phyloP scores from a whole-genome alignment of 2,797 vertebrate species.

The Tapirus indicus region DNA sequence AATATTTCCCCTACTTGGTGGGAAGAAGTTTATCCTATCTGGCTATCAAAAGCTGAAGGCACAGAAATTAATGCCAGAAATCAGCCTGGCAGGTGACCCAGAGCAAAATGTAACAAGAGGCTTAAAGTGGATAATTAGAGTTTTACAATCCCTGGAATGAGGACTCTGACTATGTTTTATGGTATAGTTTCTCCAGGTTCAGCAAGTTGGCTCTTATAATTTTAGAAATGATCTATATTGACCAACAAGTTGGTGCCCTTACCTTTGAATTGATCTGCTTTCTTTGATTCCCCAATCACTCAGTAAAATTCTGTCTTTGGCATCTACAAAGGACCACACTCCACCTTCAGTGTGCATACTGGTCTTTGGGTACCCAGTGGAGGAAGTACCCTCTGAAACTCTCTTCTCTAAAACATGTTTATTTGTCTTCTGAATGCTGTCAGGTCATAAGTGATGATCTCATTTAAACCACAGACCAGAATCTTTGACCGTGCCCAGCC shows the following conservation, averaged over 20 bases:
- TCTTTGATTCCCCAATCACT: neutral
- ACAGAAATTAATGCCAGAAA: neutral
- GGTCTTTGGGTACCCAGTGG: rapidly evolving
- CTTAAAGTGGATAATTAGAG: neutral
- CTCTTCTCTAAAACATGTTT: neutral
- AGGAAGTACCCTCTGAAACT: neutral
- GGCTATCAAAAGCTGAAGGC: neutral
- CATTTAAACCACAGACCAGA: neutral
- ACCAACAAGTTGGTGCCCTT: neutral
- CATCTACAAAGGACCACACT: neutral
- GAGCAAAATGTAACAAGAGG: neutral
- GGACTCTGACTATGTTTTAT: neutral
- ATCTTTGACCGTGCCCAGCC: neutral
- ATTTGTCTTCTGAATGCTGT: neutral
- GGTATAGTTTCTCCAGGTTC: neutral
- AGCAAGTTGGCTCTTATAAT: neutral
- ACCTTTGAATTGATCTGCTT: neutral
- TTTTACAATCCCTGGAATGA: neutral
- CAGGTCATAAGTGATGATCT: neutral
- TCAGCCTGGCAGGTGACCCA: neutral
- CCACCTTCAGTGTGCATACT: neutral
- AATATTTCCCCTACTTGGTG: neutral
- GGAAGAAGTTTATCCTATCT: neutral
- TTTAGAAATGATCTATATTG: neutral
- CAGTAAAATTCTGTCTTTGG: neutral